Evolutionary conservation across 2,888 invertebrate species (phyloP), one percentile per base, ranked within the genome.

Genomic region (Rhaphigaster nebulosa): DNA sequence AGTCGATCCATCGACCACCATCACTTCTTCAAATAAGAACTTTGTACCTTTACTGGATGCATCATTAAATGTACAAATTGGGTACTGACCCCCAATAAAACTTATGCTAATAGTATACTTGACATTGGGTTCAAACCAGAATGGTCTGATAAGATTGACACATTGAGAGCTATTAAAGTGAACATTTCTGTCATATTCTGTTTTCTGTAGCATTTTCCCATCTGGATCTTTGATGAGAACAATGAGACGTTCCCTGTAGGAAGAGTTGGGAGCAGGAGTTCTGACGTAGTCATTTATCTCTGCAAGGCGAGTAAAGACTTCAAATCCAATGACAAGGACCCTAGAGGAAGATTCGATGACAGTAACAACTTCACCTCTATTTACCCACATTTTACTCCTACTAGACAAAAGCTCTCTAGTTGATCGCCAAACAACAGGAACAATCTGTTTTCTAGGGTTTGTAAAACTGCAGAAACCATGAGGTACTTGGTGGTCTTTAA

Each of bases 121-220:
- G 20, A 91, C 88, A 54, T 91, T 91, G 8, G 92, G 91, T 80
- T 91, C 89, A 80, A 92, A 92, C 92, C 92, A 92, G 92, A 94
- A 94, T 26, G 95, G 94, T 91, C 94, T 94, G 87, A 93, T 92
- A 56, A 95, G 93, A 90, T 94, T 93, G 91, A 95, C 94, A 91
- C 94, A 94, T 92, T 95, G 93, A 91, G 93, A 93, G 84, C 94
- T 94, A 93, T 95, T 94, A 93, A 94, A 95, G 91, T 94, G 94
- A 80, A 94, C 94, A 89, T 93, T 93, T 91, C 94, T 94, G 92
- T 93, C 93, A 92, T 94, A 94, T 92, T 94, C 94, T 0, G 94
- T 94, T 90, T 93, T 93, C 91, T 94, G 94, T 91, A 94, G 93
- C 92, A 94, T 93, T 93, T 93, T 94, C 90, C 94, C 94, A 91